A percentile compares a stretch with the other conserved stretches of the same genome.
Conservation (phyloP, 1,140 invertebrate species). For the Aethina tumida region DNA sequence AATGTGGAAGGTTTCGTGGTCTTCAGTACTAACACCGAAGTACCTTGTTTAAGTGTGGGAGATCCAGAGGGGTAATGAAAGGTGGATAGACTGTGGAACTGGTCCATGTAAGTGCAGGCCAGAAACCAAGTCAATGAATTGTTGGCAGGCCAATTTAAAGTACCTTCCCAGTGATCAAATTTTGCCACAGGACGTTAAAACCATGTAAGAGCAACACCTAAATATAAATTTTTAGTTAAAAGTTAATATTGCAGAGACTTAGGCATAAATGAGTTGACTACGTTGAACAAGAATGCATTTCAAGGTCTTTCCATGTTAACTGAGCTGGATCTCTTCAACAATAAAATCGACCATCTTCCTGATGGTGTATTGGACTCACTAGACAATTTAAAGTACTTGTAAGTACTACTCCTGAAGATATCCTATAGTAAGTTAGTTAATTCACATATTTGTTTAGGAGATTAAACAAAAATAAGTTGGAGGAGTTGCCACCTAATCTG, state of each 20-base stretch:
- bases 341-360: slow-evolving; percentile 66
- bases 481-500: slow-evolving; percentile 55
- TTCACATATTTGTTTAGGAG: slow-evolving; percentile 37
- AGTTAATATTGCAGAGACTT: slow-evolving; percentile 66
- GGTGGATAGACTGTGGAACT: slow-evolving; percentile 62
- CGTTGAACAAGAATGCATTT: slow-evolving; percentile 65
- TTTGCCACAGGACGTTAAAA: slow-evolving; percentile 55
- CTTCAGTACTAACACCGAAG: background rate
- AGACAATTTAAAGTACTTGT: slow-evolving; percentile 59
- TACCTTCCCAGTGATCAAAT: slow-evolving; percentile 55
- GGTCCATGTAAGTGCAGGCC: slow-evolving; percentile 58
- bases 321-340: slow-evolving; percentile 70
- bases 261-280: slow-evolving; percentile 59
- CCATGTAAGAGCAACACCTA: slow-evolving; percentile 44
- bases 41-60: slow-evolving; percentile 49
- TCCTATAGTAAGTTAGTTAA: background rate
- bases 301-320: slow-evolving; percentile 52
- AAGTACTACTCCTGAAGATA: slow-evolving; percentile 32
- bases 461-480: slow-evolving; percentile 62
- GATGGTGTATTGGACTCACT: slow-evolving; percentile 61
- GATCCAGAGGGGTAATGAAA: slow-evolving; percentile 43
- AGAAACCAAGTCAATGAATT: slow-evolving; percentile 54
- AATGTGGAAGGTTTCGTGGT: background rate
- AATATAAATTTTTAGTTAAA: background rate
- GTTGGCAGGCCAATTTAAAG: slow-evolving; percentile 56